Evolutionary conservation across 2,797 vertebrate species (phyloP).

Genomic region (Echiichthys vipera): DNA sequence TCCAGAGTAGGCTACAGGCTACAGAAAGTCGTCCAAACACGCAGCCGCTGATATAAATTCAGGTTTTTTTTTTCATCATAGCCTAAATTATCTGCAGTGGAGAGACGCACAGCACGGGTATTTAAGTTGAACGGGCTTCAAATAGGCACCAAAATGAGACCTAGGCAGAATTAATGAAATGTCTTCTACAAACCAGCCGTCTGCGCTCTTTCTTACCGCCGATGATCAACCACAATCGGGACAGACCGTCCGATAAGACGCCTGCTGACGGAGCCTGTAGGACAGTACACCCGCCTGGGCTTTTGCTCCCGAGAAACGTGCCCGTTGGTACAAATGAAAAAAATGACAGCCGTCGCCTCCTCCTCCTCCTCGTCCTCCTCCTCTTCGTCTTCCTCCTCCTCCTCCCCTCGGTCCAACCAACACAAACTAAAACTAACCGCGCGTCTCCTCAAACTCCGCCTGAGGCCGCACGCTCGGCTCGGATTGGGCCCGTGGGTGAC

Average conservation of each 20-base stretch:
- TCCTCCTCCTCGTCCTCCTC: conserved; percentile 54
- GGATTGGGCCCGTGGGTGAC: conserved; percentile 66
- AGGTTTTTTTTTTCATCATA: not conserved
- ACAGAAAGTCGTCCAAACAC: conserved; percentile 19
- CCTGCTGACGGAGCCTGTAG: conserved; percentile 44
- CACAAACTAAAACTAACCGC: conserved; percentile 80
- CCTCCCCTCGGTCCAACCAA: conserved; percentile 73
- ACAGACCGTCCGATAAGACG: conserved; percentile 27
- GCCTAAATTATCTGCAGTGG: conserved; percentile 21
- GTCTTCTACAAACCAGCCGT: conserved; percentile 2
- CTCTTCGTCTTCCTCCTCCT: conserved; percentile 64
- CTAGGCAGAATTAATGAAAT: not conserved
- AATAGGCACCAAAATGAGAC: conserved; percentile 19
- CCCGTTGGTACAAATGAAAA: conserved; percentile 71
- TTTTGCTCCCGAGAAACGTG: conserved; percentile 73
- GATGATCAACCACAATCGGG: conserved; percentile 18
- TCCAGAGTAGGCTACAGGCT: not conserved
- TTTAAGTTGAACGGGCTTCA: conserved; percentile 23
- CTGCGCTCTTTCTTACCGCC: not conserved
- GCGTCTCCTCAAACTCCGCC: conserved; percentile 81
- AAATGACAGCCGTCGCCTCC: conserved; percentile 70
- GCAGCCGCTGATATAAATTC: conserved; percentile 2
- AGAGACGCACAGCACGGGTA: not conserved
- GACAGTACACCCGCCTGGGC: conserved; percentile 64
- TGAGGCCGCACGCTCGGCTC: conserved; percentile 51